Evolutionary conservation across 2,113 vertebrate species (phyloP), one percentile per base, ranked within the genome.

Genomic region (Tupaia tana): DNA sequence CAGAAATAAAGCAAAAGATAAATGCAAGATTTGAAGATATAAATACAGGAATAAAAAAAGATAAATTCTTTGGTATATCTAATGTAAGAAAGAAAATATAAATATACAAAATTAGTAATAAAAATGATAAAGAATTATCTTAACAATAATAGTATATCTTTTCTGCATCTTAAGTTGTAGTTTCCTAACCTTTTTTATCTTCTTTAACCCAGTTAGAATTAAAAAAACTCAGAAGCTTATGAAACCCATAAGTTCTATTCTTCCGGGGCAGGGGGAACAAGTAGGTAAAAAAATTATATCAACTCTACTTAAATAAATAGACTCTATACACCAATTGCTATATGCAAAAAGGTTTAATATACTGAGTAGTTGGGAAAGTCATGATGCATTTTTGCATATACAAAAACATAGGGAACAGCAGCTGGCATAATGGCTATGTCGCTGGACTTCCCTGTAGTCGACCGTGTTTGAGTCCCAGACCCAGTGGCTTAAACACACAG

Each of bases 1-100:
- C 3, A 83, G 34, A 96, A 92, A 89, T 66, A 88, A 93, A 80
- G 86, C 2, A 70, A 84, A 66, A 82, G 52, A 81, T 20, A 90
- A 77, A 80, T 27, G 9, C 5, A 91, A 81, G 34, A 89, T 66
- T 43, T 64, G 6, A 88, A 91, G 82, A 79, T 29, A 93, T 22
- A 82, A 66, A 61, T 13, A 89, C 0, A 27, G 54, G 20, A 88
- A 96, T 81, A 43, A 61, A 91, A 80, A 58, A 73, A 82, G 6
- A 14, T 19, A 86, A 74, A 58, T 69, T 3, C 0, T 69, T 73
- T 82, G 19, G 66, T 63, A 74, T 1, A 31, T 67, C 31, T 58
- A 91, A 95, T 10, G 2, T 52, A 43, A 71, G 43, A 86, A 34
- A 16, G 7, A 71, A 83, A 96, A 77, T 31, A 63, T 11, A 81